Evolutionary conservation across 2,888 invertebrate genomes (phyloP).

Genomic region (Mimumesa dahlbomi): DNA sequence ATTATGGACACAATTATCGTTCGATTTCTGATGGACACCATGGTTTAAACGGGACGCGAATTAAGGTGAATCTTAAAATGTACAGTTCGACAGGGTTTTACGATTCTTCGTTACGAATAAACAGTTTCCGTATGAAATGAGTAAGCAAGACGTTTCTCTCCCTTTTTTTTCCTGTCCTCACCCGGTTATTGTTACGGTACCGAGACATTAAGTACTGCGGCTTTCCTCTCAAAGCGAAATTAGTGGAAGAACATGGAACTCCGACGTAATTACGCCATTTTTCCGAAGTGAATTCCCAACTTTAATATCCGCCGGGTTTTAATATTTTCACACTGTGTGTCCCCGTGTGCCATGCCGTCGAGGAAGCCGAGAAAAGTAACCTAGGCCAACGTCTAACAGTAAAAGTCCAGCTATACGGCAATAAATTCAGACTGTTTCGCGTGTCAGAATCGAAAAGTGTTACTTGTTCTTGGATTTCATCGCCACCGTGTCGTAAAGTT

Average conservation of each 20-base stretch:
- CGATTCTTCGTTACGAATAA: too few relatives aligned
- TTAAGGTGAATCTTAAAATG: too few relatives aligned
- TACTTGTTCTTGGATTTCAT: too few relatives aligned
- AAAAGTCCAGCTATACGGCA: constrained; percentile 70
- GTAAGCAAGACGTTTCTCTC: too few relatives aligned
- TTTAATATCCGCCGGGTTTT: background rate
- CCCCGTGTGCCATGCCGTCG: background rate
- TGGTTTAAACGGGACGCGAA: too few relatives aligned
- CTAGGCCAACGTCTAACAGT: constrained; percentile 62
- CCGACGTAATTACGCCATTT: background rate
- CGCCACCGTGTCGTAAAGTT: too few relatives aligned
- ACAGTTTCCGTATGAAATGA: too few relatives aligned
- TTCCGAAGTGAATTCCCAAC: background rate
- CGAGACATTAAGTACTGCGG: too few relatives aligned
- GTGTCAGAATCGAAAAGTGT: background rate
- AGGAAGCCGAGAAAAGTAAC: constrained; percentile 7
- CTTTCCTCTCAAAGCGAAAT: background rate
- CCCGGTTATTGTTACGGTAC: background rate
- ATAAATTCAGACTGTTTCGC: constrained; percentile 55
- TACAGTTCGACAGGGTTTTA: too few relatives aligned
- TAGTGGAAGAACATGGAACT: background rate
- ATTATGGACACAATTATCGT: too few relatives aligned
- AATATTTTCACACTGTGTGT: background rate
- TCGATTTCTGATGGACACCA: too few relatives aligned
- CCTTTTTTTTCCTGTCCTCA: background rate